Evolutionary conservation across 1,140 invertebrate genomes (phyloP).

Genomic region (Pogonus chalceus): DNA sequence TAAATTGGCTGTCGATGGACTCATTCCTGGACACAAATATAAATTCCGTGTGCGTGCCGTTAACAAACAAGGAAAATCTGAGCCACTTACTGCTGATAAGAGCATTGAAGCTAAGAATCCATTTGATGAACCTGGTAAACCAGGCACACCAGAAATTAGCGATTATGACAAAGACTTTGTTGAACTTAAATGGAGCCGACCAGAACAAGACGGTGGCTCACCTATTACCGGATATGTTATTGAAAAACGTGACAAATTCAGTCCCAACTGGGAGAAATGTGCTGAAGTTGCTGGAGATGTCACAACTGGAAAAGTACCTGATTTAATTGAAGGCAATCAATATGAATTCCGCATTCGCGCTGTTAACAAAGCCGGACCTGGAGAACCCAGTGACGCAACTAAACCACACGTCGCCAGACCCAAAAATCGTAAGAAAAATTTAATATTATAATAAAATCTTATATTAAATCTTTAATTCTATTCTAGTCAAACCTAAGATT

Average conservation of each 20-base stretch:
- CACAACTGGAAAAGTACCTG: conserved; percentile 71
- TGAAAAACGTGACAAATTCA: conserved; percentile 90
- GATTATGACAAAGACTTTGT: conserved; percentile 92
- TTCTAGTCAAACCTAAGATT: conserved; percentile 76
- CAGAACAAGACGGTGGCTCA: conserved; percentile 75
- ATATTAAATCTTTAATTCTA: conserved; percentile 20
- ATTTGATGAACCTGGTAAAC: conserved; percentile 73
- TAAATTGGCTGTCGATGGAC: conserved; percentile 58
- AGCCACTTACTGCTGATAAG: conserved; percentile 79
- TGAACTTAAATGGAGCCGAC: conserved; percentile 88
- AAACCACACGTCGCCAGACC: conserved; percentile 81
- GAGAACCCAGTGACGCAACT: conserved; percentile 82
- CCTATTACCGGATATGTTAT: conserved; percentile 89
- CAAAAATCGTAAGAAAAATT: conserved; percentile 61
- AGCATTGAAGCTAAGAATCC: conserved; percentile 97
- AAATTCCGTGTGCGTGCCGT: conserved; percentile 92
- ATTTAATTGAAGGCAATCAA: conserved; percentile 80
- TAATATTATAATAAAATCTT: conserved; percentile 10
- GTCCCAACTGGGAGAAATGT: conserved; percentile 79
- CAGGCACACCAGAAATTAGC: conserved; percentile 77
- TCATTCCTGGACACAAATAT: conserved; percentile 87
- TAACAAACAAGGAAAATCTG: conserved; percentile 92
- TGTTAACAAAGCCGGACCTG: conserved; percentile 88
- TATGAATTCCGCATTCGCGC: conserved; percentile 93
- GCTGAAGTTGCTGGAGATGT: conserved; percentile 75